These are phyloP conservation scores for Xenops minutus DNA, from an alignment of 2,797 vertebrate genomes.

Conservation along the genomic window DNA sequence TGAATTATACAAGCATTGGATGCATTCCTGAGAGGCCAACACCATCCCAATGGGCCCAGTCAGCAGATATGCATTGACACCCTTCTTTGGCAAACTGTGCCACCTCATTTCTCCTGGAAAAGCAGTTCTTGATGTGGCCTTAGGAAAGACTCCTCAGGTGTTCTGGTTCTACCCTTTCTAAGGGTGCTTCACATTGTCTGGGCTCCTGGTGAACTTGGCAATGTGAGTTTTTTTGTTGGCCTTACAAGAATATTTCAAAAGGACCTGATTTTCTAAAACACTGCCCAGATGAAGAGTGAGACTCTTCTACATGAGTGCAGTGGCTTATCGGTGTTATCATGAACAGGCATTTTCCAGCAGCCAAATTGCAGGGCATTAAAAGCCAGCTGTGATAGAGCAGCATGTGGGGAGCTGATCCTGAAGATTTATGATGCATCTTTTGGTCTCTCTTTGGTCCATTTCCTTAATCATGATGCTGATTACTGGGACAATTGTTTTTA, in stretches of 20 bases:
- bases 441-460: not conserved
- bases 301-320: not conserved
- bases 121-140: not conserved
- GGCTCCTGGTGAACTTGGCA: not conserved
- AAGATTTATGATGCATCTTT: not conserved
- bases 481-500: not conserved
- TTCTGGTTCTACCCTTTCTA: not conserved
- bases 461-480: slow-evolving; percentile 5
- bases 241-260: not conserved
- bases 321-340: not conserved
- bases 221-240: not conserved
- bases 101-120: not conserved
- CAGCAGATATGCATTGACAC: fast-evolving
- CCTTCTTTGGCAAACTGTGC: not conserved
- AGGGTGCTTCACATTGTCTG: not conserved
- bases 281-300: not conserved
- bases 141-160: not conserved
- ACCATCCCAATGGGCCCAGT: no score
- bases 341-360: not conserved
- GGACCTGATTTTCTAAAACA: not conserved
- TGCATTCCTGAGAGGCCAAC: not conserved
- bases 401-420: not conserved
- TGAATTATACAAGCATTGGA: not conserved
- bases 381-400: not conserved
- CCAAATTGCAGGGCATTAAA: not conserved